Evolutionary conservation across 2,888 invertebrate genomes (phyloP).

Genomic region (Idaea biselata): DNA sequence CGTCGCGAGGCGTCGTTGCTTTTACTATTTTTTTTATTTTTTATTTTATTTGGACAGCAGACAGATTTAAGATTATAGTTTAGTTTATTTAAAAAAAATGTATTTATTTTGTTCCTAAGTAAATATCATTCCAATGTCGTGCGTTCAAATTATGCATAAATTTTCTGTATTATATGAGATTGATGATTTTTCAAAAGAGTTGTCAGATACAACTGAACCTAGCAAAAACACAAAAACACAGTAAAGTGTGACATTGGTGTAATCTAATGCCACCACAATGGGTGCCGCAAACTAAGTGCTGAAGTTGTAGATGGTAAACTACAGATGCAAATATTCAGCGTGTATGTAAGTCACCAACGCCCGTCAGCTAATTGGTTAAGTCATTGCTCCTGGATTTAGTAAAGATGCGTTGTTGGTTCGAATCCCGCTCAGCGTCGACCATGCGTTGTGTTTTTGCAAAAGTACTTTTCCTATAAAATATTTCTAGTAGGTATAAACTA

Average conservation of each 20-base stretch:
- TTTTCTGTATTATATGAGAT: not conserved
- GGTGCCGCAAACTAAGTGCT: too few species aligned
- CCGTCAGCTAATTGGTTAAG: too few species aligned
- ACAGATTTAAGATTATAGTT: not conserved
- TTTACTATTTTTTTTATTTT: not conserved
- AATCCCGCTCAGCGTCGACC: too few species aligned
- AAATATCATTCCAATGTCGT: not conserved
- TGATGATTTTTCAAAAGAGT: not conserved
- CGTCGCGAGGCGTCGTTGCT: not conserved
- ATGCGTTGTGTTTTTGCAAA: too few species aligned
- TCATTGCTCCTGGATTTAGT: too few species aligned
- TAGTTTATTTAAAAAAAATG: not conserved
- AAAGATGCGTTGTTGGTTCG: too few species aligned
- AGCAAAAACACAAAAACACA: not conserved
- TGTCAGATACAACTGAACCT: not conserved
- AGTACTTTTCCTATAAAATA: not conserved
- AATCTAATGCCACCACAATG: too few species aligned
- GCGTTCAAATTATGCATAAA: not conserved
- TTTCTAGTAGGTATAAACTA: too few species aligned
- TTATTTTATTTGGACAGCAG: not conserved
- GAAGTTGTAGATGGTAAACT: too few species aligned
- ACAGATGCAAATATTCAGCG: too few species aligned
- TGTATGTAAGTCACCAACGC: too few species aligned
- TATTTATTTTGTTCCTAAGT: not conserved
- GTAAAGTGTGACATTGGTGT: too few species aligned